Evolutionary conservation across 2,797 vertebrate species (phyloP), one percentile per base, ranked within the genome.

Genomic region (Sitta carolinensis): DNA sequence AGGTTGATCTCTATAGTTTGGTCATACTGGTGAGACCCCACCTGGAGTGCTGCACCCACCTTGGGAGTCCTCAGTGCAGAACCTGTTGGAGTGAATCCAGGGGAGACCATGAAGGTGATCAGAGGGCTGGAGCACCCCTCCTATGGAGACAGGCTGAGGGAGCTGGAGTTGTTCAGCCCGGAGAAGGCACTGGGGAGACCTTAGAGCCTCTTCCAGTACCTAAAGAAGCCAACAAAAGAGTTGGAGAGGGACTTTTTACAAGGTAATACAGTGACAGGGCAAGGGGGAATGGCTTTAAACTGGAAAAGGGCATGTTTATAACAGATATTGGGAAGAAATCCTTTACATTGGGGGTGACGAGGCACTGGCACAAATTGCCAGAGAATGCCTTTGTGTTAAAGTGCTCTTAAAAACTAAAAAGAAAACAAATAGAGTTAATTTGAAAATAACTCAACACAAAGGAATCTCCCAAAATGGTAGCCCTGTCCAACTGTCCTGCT

Each of bases 241-340:
- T 11, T 30, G 20, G 47, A 30, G 29, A 52, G 7, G 43, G 9
- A 64, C 10, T 21, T 42, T 76, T 64, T 43, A 38, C n/a, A 5
- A 73, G 8, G 7, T 26, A 11, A 3, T 34, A 8, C 16, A 32
- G 54, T 0, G 5, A 16, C 1, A 38, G 34, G 21, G 52, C 14
- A 64, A 52, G 18, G 18, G 3, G 7, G 6, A 20, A 4, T n/a
- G 17, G 45, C 18, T 73, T 66, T 27, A 57, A 69, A 45, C 10
- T 67, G 38, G 54, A 75, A 63, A 47, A 47, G 11, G 16, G 7
- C 3, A 23, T 20, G 27, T 32, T 81, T 8, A 57, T 16, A 8
- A 32, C 14, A 43, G 34, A 50, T 29, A 47, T 6, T 47, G 20
- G 29, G 23, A 68, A 76, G 30, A 45, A 18, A 27, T 38, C 58